Conservation (phyloP, 2,888 invertebrate genomes). For the Patella ulyssiponensis region DNA sequence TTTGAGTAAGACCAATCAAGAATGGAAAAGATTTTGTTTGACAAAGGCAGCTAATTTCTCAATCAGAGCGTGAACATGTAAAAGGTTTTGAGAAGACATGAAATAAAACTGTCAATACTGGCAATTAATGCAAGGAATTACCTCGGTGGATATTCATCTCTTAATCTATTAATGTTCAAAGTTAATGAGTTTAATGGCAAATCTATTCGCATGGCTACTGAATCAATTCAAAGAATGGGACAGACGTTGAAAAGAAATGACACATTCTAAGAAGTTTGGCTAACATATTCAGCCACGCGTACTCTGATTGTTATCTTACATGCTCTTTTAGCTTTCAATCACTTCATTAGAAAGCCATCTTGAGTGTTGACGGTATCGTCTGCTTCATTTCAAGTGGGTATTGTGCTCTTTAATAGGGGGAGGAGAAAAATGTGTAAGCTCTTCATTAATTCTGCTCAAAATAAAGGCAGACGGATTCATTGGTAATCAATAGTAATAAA, state of each 20-base stretch:
- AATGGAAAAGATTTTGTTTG: not conserved
- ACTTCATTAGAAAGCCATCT: slow-evolving; percentile 12
- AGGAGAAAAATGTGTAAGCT: not conserved
- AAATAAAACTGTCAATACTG: slow-evolving; percentile 11
- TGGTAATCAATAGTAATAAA: too few relatives aligned
- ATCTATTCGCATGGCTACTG: slow-evolving; percentile 9
- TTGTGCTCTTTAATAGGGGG: not conserved
- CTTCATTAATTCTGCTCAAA: slow-evolving; percentile 3
- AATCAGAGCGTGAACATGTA: not conserved
- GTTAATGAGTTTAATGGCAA: slow-evolving; percentile 13
- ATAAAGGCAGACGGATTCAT: too few relatives aligned
- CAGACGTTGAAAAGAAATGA: slow-evolving; percentile 4
- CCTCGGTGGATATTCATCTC: not conserved
- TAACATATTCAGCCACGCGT: slow-evolving; percentile 11
- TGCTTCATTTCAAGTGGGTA: not conserved
- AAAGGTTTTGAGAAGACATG: not conserved
- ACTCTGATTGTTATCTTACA: slow-evolving; percentile 7
- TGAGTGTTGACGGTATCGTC: slow-evolving; percentile 5
- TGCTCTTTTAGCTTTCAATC: slow-evolving; percentile 10
- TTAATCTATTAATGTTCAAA: slow-evolving; percentile 12
- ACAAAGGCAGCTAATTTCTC: slow-evolving; percentile 9
- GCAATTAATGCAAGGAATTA: slow-evolving; percentile 5
- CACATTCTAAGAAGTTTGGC: slow-evolving; percentile 12
- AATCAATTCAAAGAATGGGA: slow-evolving; percentile 10
- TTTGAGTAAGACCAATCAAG: too few relatives aligned